Evolutionary conservation across 2,888 invertebrate genomes (phyloP), one percentile per base, ranked within the genome.

Genomic region (Stenodera caucasica): DNA sequence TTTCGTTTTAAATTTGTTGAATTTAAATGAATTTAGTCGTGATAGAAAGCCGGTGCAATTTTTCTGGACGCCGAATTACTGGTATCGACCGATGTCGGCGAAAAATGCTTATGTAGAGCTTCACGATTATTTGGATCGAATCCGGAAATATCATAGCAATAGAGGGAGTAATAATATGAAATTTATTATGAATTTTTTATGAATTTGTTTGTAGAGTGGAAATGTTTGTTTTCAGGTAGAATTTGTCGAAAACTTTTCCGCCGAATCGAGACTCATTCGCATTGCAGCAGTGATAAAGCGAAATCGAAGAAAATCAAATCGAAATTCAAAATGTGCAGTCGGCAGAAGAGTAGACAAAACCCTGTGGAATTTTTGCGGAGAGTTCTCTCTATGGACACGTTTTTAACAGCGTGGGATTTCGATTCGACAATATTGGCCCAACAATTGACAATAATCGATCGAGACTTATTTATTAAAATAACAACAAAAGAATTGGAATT

Each of bases 41-140:
- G 72, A 74, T 4, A 75, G 74, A 64, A 73, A 76, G 23, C 79
- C 80, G 0, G 76, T 82, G 0, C 72, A 83, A 15, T 73, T 83
- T 4, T 85, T 85, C 67, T 85, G 85, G 85, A 85, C 84, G 0
- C 82, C 84, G 0, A 82, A 83, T 33, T 84, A 83, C 67, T 84
- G 82, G 83, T 85, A 84, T 68, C 71, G 83, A 49, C 84, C 84
- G 0, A 76, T 80, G 61, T 78, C 82, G 2, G 81, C 82, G 0
- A 74, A 72, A 9, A 76, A 78, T 29, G 80, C 81, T 12, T 84
- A 84, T 66, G 69, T 70, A 12, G 80, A 83, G 61, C 66, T 81
- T 6, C 74, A 77, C 37, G 70, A 66, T n/a, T 81, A 83, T 64
- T 66, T 84, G 15, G 70, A 67, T 18, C 75, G 74, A 56, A 71